A percentile compares a stretch with the other conserved stretches of the same genome.
Evolutionary conservation across 2,797 vertebrate genomes (phyloP).

Genomic region (Acrossocheilus wenchowensis): DNA sequence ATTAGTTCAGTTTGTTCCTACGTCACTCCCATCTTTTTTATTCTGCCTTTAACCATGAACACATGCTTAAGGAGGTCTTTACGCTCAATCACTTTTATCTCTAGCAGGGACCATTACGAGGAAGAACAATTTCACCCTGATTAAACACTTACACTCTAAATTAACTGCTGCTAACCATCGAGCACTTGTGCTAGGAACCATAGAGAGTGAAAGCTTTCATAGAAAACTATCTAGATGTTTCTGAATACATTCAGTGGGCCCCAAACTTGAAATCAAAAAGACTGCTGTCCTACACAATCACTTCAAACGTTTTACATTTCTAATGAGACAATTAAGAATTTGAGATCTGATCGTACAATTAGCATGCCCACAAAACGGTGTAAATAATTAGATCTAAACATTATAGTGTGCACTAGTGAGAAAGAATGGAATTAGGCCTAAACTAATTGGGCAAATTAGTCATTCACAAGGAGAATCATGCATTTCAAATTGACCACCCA

Average conservation of each 20-base stretch:
- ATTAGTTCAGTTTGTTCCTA: conserved; percentile 26
- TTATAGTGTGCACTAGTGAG: conserved; percentile 29
- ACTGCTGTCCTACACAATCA: conserved; percentile 12
- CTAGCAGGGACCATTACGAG: conserved; percentile 53
- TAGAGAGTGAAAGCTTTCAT: conserved; percentile 15
- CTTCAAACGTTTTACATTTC: conserved; percentile 33
- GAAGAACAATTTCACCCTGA: conserved; percentile 57
- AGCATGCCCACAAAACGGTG: conserved; percentile 27
- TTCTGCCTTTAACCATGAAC: conserved; percentile 40
- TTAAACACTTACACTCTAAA: conserved; percentile 52
- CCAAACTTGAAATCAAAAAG: not conserved
- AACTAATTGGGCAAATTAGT: conserved; percentile 41
- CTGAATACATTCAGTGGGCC: not conserved
- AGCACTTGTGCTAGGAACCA: conserved; percentile 20
- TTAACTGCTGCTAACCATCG: conserved; percentile 48
- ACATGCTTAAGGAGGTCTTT: conserved; percentile 48
- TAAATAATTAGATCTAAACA: conserved; percentile 38
- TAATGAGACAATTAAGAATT: conserved; percentile 40
- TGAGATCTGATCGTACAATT: conserved; percentile 38
- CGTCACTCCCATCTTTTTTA: conserved; percentile 28
- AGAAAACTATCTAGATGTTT: not conserved
- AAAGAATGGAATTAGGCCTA: conserved; percentile 23
- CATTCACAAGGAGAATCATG: conserved; percentile 44
- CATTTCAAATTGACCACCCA: conserved; percentile 47
- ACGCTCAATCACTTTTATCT: conserved; percentile 59